Conservation (phyloP, 2,888 invertebrate species). For the Dorcus parallelipipedus region DNA sequence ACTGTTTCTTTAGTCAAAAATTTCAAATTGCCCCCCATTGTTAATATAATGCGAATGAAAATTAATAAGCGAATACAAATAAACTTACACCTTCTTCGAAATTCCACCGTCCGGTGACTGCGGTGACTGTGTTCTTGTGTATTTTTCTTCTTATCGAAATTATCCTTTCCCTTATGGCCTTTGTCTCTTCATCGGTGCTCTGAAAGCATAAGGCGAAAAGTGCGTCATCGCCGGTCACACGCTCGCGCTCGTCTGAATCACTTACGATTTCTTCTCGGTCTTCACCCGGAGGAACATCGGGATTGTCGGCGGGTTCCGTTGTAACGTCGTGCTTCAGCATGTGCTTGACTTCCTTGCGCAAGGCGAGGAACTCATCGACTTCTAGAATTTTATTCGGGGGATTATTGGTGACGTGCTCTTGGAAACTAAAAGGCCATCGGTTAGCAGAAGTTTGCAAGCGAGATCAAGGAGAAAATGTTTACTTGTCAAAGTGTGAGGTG, state of each 20-base stretch:
- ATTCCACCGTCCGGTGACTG: conserved; percentile 88
- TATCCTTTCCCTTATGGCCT: conserved; percentile 80
- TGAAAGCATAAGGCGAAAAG: conserved; percentile 37
- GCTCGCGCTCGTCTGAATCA: neutral
- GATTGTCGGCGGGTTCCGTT: conserved; percentile 47
- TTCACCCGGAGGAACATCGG: conserved; percentile 66
- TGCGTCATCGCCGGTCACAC: neutral
- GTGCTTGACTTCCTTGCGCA: conserved; percentile 72
- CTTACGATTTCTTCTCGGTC: conserved; percentile 56
- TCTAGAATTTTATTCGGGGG: conserved; percentile 76
- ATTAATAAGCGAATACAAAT: neutral
- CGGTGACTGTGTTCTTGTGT: conserved; percentile 82
- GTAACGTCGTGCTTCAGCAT: conserved; percentile 44
- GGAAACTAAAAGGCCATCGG: conserved; percentile 61
- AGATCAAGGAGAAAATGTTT: conserved; percentile 35
- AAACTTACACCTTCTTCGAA: conserved; percentile 88
- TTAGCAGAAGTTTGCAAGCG: neutral
- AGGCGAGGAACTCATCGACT: conserved; percentile 76
- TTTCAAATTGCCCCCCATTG: too few relatives aligned
- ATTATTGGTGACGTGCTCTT: conserved; percentile 83
- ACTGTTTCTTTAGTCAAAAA: too few relatives aligned
- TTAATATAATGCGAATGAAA: too few relatives aligned
- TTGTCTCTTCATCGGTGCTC: conserved; percentile 80
- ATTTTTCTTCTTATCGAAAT: conserved; percentile 77
- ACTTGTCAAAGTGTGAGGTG: conserved; percentile 92